Evolutionary conservation across 2,797 vertebrate genomes (phyloP).

Genomic region (Trachops cirrhosus): DNA sequence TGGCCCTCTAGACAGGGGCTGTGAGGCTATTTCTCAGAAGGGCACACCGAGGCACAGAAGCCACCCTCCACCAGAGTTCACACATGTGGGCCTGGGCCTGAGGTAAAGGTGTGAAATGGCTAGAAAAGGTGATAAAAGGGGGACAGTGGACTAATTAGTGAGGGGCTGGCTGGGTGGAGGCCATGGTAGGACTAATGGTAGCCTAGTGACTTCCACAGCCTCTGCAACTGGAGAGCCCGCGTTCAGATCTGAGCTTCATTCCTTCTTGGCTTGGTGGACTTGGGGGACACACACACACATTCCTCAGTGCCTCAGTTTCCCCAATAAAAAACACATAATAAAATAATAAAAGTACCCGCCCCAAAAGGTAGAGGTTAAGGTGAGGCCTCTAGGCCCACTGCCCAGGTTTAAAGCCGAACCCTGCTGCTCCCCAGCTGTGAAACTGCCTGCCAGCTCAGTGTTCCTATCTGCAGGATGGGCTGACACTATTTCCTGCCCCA

Average conservation of each 20-base stretch:
- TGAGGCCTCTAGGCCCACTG: background rate
- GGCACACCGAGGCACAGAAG: background rate
- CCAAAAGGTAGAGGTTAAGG: accelerated
- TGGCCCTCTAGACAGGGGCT: background rate
- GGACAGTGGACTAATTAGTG: too few species aligned
- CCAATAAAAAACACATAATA: background rate
- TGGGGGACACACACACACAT: background rate
- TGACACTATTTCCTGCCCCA: accelerated
- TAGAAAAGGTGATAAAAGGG: background rate
- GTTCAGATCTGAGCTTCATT: background rate
- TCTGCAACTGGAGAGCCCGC: background rate
- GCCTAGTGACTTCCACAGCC: background rate
- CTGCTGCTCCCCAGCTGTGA: background rate
- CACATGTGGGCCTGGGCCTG: background rate
- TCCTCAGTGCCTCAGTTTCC: background rate
- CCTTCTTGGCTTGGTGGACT: background rate
- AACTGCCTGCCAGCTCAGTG: background rate
- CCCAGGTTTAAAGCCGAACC: too few species aligned
- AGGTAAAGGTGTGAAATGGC: background rate
- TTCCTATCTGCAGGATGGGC: background rate
- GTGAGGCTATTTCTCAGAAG: background rate
- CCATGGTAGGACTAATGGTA: background rate
- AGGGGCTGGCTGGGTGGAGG: too few species aligned
- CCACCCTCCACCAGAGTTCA: background rate
- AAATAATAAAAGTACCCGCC: background rate